Evolutionary conservation across 1,140 invertebrate genomes (phyloP), one percentile per base, ranked within the genome.

Genomic region (Ips typographus): DNA sequence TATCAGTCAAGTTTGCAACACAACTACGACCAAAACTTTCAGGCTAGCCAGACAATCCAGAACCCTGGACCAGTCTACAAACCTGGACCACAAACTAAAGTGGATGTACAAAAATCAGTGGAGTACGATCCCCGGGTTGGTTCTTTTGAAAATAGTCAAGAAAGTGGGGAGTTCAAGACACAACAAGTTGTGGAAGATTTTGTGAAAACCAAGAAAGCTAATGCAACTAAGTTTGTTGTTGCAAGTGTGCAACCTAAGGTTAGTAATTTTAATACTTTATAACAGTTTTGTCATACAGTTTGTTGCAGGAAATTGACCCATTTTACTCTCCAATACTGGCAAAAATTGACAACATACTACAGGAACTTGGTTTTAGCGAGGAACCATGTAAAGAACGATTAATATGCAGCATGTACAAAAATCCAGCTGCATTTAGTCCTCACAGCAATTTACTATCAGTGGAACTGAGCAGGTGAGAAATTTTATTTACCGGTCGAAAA

Each of bases 371-470:
- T 38, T 83, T 86, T 1, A 77, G 76, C 1, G 91, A 92, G 2
- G 87, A 90, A 71, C 83, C 84, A 0, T 94, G 92, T 77, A 84
- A 85, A 65, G 90, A 94, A 75, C 82, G 90, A 72, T 84, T 92
- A 1, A 86, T 94, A 1, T 94, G 92, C 78, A 89, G 87, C 68
- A 88, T 94, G 84, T 94, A 94, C 81, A 90, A 90, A 75, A 90
- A 90, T 75, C 92, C 92, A 1, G 79, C 83, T 39, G 85, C 85
- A 68, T 93, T 89, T 74, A 87, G 90, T 70, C 92, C 92, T 1
- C 89, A 93, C 78, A 94, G 92, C 77, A 94, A 94, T 81, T 83
- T 93, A 47, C 84, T 94, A 3, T 94, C 91, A 36, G 90, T 89
- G 68, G 90, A 94, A 79, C 81, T 94, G 7, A 93, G 91, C 85